Percentiles rank a stretch among this genome's conserved stretches.
Conservation (phyloP, 2,797 vertebrate genomes). For the Fistularia tabacaria region DNA sequence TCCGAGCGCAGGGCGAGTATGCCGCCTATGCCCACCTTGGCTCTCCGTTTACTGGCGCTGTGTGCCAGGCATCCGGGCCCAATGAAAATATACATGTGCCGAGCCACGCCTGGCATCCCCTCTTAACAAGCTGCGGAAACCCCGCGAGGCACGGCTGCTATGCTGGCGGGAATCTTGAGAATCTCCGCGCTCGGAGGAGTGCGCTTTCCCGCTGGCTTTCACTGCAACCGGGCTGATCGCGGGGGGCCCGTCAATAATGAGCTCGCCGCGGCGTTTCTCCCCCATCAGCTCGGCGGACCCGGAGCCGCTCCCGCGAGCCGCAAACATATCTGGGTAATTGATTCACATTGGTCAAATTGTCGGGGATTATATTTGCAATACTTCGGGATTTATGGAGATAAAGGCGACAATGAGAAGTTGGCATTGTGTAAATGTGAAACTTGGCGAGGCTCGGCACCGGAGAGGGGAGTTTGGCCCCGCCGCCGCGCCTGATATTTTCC, state of each 20-base stretch:
- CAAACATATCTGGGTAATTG: conserved; percentile 10
- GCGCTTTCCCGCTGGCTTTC: conserved; percentile 62
- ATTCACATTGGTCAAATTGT: conserved; percentile 4
- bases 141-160: conserved; percentile 86
- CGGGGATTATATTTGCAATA: neutral
- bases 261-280: no score
- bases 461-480: no score
- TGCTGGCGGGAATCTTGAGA: conserved; percentile 90
- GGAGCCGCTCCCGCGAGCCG: neutral
- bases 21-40: conserved; percentile 85
- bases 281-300: neutral
- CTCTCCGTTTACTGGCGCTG: conserved; percentile 83
- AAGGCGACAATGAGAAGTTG: neutral
- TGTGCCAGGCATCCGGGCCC: conserved; percentile 93
- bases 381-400: neutral
- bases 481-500: no score
- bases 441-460: neutral
- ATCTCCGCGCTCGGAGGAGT: conserved; percentile 80
- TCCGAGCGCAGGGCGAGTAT: conserved; percentile 76
- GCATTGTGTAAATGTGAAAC: neutral
- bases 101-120: conserved; percentile 87
- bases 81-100: conserved; percentile 93
- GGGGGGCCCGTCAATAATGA: no score
- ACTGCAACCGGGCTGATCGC: conserved; percentile 43
- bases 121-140: conserved; percentile 91